These are phyloP conservation scores for Isichthys henryi DNA, from an alignment of 2,113 vertebrate species.

Conservation along the genomic window DNA sequence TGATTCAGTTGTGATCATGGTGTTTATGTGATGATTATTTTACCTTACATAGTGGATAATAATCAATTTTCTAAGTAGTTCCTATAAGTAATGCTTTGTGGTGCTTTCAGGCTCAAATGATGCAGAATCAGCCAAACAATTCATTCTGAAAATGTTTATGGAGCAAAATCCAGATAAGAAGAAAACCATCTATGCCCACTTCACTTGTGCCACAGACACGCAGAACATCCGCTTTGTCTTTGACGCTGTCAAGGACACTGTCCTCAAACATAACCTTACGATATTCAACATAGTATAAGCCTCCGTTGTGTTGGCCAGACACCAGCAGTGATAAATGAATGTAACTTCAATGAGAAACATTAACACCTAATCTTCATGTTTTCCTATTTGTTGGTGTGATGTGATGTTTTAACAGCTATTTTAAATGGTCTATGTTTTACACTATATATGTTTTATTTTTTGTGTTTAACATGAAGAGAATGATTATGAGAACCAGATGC, in stretches of 20 bases:
- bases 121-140: conserved; percentile 60
- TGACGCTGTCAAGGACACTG: conserved; percentile 65
- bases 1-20: not conserved
- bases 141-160: conserved; percentile 69
- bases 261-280: conserved; percentile 61
- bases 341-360: not conserved
- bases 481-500: not conserved
- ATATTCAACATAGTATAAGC: conserved; percentile 57
- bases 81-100: not conserved
- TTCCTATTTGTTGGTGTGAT: not conserved
- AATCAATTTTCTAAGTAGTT: not conserved
- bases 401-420: not conserved
- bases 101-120: conserved; percentile 60
- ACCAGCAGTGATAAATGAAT: not conserved
- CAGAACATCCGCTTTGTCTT: conserved; percentile 75
- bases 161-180: conserved; percentile 58
- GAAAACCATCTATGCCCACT: conserved; percentile 68
- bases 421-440: not conserved
- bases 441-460: not conserved
- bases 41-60: not conserved
- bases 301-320: not conserved
- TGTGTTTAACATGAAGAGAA: not conserved
- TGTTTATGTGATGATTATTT: not conserved
- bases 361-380: not conserved
- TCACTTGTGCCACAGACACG: conserved; percentile 80